Evolutionary conservation across 2,888 invertebrate species (phyloP).

Genomic region (Caenorhabditis becei): DNA sequence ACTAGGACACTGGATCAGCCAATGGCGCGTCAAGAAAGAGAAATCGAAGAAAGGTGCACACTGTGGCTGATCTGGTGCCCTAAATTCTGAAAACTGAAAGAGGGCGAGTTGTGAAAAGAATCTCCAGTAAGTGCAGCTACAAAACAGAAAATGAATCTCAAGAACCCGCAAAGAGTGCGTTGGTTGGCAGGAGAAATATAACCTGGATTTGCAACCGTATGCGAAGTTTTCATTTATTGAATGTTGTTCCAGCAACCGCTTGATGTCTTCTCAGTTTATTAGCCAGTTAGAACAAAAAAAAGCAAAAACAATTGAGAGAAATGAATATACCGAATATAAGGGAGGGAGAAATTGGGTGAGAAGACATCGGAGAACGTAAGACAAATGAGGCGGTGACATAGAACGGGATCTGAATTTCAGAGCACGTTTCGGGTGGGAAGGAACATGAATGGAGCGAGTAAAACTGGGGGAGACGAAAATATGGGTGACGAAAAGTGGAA

Average conservation of each 20-base stretch:
- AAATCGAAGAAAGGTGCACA: too few species aligned
- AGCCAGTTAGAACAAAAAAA: conserved; percentile 1
- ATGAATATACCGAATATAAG: conserved; percentile 2
- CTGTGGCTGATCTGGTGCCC: too few species aligned
- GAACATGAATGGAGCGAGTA: conserved; percentile 16
- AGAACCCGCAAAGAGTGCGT: too few species aligned
- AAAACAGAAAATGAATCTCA: too few species aligned
- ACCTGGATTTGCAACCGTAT: too few species aligned
- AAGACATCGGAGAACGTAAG: conserved; percentile 25
- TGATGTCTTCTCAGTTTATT: conserved; percentile 14
- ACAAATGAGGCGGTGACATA: conserved; percentile 5
- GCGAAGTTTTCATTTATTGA: too few species aligned
- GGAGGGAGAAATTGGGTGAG: conserved; percentile 22
- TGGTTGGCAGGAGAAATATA: too few species aligned
- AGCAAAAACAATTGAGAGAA: conserved; percentile 3
- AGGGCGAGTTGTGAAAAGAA: too few species aligned
- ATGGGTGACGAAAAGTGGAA: conserved; percentile 17
- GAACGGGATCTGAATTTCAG: not conserved
- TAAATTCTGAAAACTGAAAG: too few species aligned
- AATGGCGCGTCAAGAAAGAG: too few species aligned
- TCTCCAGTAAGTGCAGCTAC: too few species aligned
- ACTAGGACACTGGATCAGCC: too few species aligned
- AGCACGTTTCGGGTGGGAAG: conserved; percentile 1
- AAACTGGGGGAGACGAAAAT: not conserved
- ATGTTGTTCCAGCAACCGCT: conserved; percentile 16